Base-by-base conservation (phyloP, 2,888 invertebrate genomes). In the Orthosia gracilis region DNA sequence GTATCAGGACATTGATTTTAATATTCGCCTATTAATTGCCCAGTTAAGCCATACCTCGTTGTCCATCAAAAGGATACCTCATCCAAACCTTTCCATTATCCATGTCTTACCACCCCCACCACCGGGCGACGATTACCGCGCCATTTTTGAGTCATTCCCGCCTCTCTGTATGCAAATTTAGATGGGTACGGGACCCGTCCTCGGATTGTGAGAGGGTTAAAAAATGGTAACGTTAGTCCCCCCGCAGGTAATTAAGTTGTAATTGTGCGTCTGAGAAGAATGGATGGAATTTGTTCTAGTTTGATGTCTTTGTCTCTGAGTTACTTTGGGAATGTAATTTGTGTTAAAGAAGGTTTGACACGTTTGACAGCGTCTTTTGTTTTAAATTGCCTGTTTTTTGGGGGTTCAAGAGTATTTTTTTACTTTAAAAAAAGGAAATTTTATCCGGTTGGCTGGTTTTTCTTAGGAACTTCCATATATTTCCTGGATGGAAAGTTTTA, bases 131-230 rank as follows among this genome's bases (percentile, higher is more conserved):
- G 87, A 92, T 92, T 91, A 91, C 90, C 80, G 87, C 87, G 84
- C 91, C 91, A 92, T 92, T 92, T 92, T 92, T 91, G 89, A 89
- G 90, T 89, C 90, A 90, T 92, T 90, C 88, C 85, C 86, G 83
- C 86, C 91, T 89, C 89, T 91, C 89, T 91, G 91, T 91, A 92
- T 92, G 92, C 90, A 92, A 92, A 92, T 92, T 89, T 85, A 87
- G 89, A 88, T 87, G 89, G 89, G 78, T 79, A 77, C 76, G 88
- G 78, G 77, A 77, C 76, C 73, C 84, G 69, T 65, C 79, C 82
- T 77, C 69, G 80, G 75, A 80, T 85, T 83, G 86, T 21, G 84
- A 82, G 83, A 77, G 86, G 83, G 84, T 82, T 83, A 84, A 88
- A 75, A 88, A 88, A 87, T 86, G 85, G 77, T 80, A 67, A 78